Conservation (phyloP, 2,113 vertebrate species). For the Oncorhynchus tshawytscha region DNA sequence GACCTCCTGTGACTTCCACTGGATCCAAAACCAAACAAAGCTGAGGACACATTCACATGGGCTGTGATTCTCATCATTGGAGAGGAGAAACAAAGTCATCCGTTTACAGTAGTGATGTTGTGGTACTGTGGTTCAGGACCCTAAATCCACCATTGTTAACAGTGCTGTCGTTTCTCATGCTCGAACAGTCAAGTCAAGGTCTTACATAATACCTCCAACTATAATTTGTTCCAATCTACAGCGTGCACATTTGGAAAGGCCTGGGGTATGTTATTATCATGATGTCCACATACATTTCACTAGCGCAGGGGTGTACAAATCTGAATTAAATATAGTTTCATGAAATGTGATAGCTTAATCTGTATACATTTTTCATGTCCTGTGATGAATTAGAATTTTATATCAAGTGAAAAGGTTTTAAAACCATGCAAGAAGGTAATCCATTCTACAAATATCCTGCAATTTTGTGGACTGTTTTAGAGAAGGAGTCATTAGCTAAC, state of each 20-base stretch:
- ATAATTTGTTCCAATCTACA: background rate
- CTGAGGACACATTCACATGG: too few relatives aligned
- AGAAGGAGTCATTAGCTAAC: background rate
- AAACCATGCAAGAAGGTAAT: too few relatives aligned
- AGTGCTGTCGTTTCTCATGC: background rate
- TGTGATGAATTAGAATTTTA: too few relatives aligned
- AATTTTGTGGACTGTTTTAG: too few relatives aligned
- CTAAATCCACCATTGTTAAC: background rate
- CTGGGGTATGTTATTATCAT: background rate
- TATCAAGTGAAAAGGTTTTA: too few relatives aligned
- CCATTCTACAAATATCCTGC: too few relatives aligned
- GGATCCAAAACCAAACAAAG: too few relatives aligned
- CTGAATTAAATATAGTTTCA: too few relatives aligned
- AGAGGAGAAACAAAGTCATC: background rate
- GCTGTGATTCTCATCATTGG: background rate
- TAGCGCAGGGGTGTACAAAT: background rate
- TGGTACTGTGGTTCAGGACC: background rate
- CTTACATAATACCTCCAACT: background rate
- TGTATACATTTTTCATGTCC: background rate
- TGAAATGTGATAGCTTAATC: background rate
- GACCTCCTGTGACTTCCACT: conserved; percentile 14
- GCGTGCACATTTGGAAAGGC: background rate
- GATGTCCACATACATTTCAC: background rate
- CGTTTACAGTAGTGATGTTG: background rate
- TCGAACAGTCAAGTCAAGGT: too few relatives aligned